These are phyloP conservation scores for Caenorhabditis zanzibari DNA, from an alignment of 2,888 invertebrate genomes.

Conservation along the genomic window DNA sequence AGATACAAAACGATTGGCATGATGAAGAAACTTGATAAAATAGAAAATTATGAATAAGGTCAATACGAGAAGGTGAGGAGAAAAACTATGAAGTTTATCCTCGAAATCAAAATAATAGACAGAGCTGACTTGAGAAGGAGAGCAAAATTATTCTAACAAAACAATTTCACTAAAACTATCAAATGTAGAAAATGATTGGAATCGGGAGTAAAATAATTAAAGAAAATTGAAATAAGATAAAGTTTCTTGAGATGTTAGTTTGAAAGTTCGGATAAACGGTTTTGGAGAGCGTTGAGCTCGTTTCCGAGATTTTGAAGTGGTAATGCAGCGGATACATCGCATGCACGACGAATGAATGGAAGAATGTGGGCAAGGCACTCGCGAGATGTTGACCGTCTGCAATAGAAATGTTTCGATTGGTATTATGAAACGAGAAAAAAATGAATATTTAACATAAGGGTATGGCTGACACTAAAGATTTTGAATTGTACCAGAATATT, in stretches of 20 bases:
- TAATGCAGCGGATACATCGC: conserved; percentile 49
- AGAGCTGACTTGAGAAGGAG: background rate
- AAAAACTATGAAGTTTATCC: too few relatives aligned
- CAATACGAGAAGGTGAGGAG: background rate
- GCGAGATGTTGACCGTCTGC: conserved; percentile 48
- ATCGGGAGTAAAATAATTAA: conserved; percentile 1
- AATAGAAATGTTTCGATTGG: too few relatives aligned
- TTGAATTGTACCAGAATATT: too few relatives aligned
- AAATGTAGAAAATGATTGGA: too few relatives aligned
- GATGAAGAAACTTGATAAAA: background rate
- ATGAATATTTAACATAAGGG: background rate
- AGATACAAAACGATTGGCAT: background rate
- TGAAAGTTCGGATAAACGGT: conserved; percentile 62
- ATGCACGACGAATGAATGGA: conserved; percentile 63
- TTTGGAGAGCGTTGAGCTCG: conserved; percentile 55
- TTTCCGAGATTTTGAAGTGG: conserved; percentile 45
- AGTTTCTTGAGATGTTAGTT: conserved; percentile 13
- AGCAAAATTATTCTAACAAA: conserved; percentile 4
- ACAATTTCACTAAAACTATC: too few relatives aligned
- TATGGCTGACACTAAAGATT: too few relatives aligned
- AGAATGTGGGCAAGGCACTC: conserved; percentile 59
- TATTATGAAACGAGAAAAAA: background rate
- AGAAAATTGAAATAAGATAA: conserved; percentile 17
- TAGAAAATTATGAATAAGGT: background rate
- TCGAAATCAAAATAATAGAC: background rate